Evolutionary conservation across 2,888 invertebrate species (phyloP).

Genomic region (Tridacna gigas): DNA sequence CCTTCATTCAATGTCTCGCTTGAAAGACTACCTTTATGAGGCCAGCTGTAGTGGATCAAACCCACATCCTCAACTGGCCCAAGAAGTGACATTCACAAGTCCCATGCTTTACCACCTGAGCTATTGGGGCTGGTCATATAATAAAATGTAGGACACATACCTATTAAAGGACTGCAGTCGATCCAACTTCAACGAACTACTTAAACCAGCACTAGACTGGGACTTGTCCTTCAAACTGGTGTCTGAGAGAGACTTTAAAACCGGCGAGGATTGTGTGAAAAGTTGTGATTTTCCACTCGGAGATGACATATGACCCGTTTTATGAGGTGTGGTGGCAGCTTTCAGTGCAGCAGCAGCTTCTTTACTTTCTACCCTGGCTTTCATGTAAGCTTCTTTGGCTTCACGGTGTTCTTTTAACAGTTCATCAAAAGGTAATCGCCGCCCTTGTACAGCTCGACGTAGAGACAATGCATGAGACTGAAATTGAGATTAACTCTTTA

Average conservation of each 20-base stretch:
- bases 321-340: constrained; percentile 32
- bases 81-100: too few species aligned
- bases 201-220: neutral
- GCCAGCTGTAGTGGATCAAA: too few species aligned
- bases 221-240: neutral
- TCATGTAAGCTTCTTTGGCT: constrained; percentile 87
- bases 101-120: too few species aligned
- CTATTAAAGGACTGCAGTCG: constrained; percentile 4
- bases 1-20: too few species aligned
- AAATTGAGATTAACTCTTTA: constrained; percentile 22
- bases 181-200: constrained; percentile 3
- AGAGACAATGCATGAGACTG: constrained; percentile 88
- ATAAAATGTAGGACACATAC: neutral
- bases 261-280: neutral
- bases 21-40: too few species aligned
- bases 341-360: constrained; percentile 65
- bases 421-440: constrained; percentile 91
- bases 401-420: constrained; percentile 91
- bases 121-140: too few species aligned
- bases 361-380: constrained; percentile 75
- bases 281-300: constrained; percentile 9
- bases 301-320: constrained; percentile 35
- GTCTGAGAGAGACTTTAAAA: neutral
- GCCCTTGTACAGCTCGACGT: constrained; percentile 89
- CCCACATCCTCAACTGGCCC: too few species aligned